Conservation (phyloP, 1,140 invertebrate genomes). For the Pseudomyrmex gracilis region DNA sequence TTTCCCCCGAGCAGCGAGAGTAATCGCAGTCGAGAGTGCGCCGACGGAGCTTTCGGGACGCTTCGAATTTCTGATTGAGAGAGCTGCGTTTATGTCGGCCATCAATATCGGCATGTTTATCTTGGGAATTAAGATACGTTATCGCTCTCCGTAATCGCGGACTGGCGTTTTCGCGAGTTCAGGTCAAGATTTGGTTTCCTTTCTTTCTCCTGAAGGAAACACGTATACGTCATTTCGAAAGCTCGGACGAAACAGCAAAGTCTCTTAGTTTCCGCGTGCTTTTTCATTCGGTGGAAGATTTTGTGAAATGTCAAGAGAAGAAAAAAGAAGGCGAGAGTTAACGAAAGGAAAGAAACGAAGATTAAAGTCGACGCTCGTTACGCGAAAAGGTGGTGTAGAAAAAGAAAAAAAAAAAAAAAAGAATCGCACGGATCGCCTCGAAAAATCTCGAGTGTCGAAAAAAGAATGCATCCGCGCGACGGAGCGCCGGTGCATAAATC, state of each 20-base stretch:
- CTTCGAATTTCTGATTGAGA: slow-evolving; percentile 24
- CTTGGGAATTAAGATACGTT: not conserved
- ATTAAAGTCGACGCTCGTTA: slow-evolving; percentile 14
- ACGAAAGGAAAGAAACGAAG: not conserved
- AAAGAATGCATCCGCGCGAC: slow-evolving; percentile 39
- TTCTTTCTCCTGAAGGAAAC: not conserved
- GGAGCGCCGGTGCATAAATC: slow-evolving; percentile 44
- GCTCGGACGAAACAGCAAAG: not conserved
- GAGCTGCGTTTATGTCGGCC: slow-evolving; percentile 21
- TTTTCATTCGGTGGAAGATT: not conserved
- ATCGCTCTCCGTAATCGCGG: not conserved
- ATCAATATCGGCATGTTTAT: not conserved
- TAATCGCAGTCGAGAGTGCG: slow-evolving; percentile 36
- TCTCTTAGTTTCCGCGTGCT: not conserved
- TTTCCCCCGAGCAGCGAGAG: slow-evolving; percentile 15
- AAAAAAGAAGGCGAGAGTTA: not conserved
- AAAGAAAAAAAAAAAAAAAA: not conserved
- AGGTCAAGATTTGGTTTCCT: not conserved
- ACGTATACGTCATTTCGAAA: too few relatives aligned
- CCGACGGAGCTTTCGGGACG: slow-evolving; percentile 23
- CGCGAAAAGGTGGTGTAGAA: not conserved
- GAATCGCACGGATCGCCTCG: slow-evolving; percentile 4
- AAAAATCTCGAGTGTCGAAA: slow-evolving; percentile 47
- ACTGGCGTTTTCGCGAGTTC: not conserved
- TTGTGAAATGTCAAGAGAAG: not conserved